Base-by-base conservation (phyloP, 92 coral and sea anemone species). In the Phenganax subtilis region DNA sequence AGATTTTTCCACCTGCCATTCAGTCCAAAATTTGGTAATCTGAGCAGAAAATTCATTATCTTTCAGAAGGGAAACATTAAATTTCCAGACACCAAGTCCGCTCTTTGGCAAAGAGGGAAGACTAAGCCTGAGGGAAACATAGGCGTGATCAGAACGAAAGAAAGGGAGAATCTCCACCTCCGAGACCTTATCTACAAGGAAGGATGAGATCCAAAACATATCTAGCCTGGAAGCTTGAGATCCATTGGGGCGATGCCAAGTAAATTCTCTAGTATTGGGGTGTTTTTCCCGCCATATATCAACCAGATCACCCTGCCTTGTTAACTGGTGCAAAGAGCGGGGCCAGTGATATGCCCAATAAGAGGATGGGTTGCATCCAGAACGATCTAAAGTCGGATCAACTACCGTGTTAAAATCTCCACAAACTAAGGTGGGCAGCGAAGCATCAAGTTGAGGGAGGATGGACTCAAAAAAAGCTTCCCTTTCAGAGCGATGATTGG, bases 61-160 rank as follows among this genome's bases (percentile, higher is more conserved):
- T 75, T 76, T 80, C 5, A 87, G 67, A 20, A 83, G 75, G 27
- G 87, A 87, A 57, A 58, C 72, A 54, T 87, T 84, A 3, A 84
- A 53, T 58, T 83, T 83, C 87, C 87, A 87, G 31, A 83, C 79
- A 1, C 87, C 87, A 28, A 84, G 89, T 8, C 87, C 87, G 12
- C 82, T 51, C 12, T 72, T 72, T 0, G 10, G 0, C 17, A 6
- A 7, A 17, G 30, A 12, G 15, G 25, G 8, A 0, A 12, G 20
- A 7, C 17, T 12, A 3, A 68, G 5, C 6, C 10, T 0, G 7
- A 76, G 44, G 0, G 2, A 5, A 2, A 81, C 71, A 52, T 8
- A 84, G 7, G 72, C 83, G 14, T 87, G 89, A 66, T 87, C 85
- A 0, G 87, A 87, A 30, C 66, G 47, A 15, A 12, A 47, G 51